These are phyloP conservation scores for Isoperla grammatica DNA, from an alignment of 2,888 invertebrate genomes.

Conservation along the genomic window DNA sequence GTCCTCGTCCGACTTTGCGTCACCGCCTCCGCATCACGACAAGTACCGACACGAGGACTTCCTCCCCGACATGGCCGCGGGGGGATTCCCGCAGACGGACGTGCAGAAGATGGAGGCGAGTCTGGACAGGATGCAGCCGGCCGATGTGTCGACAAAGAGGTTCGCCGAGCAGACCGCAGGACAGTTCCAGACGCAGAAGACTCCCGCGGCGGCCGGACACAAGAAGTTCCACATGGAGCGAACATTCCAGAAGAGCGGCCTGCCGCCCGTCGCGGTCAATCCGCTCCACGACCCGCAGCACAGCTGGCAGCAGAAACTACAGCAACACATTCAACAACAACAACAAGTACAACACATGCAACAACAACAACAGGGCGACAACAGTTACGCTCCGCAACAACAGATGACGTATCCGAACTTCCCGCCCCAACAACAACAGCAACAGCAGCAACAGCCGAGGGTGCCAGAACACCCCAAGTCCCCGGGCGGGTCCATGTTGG, in stretches of 20 bases:
- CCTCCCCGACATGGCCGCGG: not conserved
- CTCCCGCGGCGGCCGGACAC: not conserved
- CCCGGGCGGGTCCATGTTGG: not conserved
- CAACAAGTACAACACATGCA: too few relatives aligned
- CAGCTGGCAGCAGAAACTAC: slow-evolving; percentile 3
- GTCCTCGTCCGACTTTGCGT: too few relatives aligned
- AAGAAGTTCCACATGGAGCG: slow-evolving; percentile 17
- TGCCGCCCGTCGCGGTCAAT: not conserved
- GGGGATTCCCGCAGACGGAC: not conserved
- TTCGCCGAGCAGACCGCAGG: too few relatives aligned
- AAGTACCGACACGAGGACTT: too few relatives aligned
- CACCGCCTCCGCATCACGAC: too few relatives aligned
- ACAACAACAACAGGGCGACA: too few relatives aligned
- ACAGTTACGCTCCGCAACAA: too few relatives aligned
- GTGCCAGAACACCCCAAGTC: not conserved
- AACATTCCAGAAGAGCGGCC: slow-evolving; percentile 21
- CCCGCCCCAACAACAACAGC: not conserved
- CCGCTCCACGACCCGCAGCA: not conserved
- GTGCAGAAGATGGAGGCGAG: slow-evolving; percentile 7
- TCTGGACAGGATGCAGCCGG: slow-evolving; percentile 10
- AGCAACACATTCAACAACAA: not conserved
- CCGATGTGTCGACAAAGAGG: not conserved
- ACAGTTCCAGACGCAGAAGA: not conserved
- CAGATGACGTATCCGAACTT: too few relatives aligned
- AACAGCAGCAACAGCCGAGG: not conserved